These are phyloP conservation scores for Diabrotica undecimpunctata DNA, from an alignment of 1,140 invertebrate genomes.

Conservation along the genomic window DNA sequence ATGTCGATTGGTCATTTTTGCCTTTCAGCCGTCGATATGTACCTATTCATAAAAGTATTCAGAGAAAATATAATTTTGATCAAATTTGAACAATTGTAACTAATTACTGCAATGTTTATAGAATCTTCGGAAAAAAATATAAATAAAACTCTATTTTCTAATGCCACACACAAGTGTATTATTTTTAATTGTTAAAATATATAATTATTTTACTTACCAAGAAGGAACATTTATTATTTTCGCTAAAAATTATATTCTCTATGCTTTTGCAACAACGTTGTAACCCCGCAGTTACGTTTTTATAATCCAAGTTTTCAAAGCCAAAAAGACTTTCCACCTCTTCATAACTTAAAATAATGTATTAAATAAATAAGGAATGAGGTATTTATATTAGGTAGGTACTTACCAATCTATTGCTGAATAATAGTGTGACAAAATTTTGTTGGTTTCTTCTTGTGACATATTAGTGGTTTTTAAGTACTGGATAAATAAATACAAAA, in stretches of 20 bases:
- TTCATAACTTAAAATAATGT: constrained; percentile 18
- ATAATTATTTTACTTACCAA: constrained; percentile 6
- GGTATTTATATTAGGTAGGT: neutral
- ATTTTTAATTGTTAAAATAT: no score
- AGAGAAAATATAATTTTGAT: no score
- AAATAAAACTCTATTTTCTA: no score
- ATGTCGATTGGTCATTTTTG: no score
- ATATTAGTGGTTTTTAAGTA: constrained; percentile 5
- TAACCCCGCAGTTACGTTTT: constrained; percentile 14
- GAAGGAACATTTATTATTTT: constrained; percentile 15
- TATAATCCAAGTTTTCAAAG: constrained; percentile 6
- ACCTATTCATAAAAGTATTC: no score
- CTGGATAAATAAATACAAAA: no score
- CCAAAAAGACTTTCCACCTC: constrained; percentile 14
- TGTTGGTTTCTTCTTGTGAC: constrained; percentile 10
- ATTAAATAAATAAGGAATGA: neutral
- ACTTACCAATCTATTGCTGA: constrained; percentile 19
- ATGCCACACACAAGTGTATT: no score
- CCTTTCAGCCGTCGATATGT: no score
- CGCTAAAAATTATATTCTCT: constrained; percentile 14
- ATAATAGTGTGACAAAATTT: constrained; percentile 14
- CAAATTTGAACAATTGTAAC: no score
- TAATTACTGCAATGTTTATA: no score
- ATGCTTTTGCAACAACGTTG: constrained; percentile 21
- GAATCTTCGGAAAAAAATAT: no score